Conservation (phyloP, 2,888 invertebrate species). For the Schrankia costaestrigalis region DNA sequence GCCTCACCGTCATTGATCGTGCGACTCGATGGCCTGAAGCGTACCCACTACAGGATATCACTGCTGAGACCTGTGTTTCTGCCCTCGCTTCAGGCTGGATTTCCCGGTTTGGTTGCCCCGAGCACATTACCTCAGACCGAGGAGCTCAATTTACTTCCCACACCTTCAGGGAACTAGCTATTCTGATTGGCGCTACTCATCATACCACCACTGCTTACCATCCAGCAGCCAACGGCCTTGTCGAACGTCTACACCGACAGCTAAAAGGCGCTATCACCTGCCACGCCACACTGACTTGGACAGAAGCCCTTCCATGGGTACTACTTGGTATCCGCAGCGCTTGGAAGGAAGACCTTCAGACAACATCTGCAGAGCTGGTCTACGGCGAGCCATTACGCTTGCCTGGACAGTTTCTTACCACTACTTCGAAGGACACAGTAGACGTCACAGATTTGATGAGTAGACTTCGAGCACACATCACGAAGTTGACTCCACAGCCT, state of each 20-base stretch:
- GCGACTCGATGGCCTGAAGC: conserved; percentile 52
- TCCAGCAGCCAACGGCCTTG: background rate
- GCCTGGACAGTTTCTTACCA: too few relatives aligned
- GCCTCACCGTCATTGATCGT: conserved; percentile 32
- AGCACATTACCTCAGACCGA: background rate
- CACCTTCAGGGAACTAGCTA: background rate
- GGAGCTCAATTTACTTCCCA: background rate
- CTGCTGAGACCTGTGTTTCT: conserved; percentile 44
- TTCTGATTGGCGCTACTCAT: background rate
- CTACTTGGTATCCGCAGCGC: too few relatives aligned
- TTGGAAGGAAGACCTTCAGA: too few relatives aligned
- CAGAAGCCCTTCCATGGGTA: too few relatives aligned
- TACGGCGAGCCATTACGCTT: too few relatives aligned
- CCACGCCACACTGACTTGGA: too few relatives aligned
- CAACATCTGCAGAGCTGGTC: too few relatives aligned
- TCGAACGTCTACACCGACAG: conserved; percentile 51
- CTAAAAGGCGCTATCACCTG: background rate
- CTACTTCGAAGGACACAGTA: too few relatives aligned
- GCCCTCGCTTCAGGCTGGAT: conserved; percentile 41
- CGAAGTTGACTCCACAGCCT: too few relatives aligned
- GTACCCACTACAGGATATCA: too few relatives aligned
- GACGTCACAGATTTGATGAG: too few relatives aligned
- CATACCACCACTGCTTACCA: background rate
- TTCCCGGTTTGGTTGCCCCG: background rate
- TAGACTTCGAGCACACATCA: too few relatives aligned